Evolutionary conservation across 2,797 vertebrate genomes (phyloP), one percentile per base, ranked within the genome.

Genomic region (Aeoliscus strigatus): DNA sequence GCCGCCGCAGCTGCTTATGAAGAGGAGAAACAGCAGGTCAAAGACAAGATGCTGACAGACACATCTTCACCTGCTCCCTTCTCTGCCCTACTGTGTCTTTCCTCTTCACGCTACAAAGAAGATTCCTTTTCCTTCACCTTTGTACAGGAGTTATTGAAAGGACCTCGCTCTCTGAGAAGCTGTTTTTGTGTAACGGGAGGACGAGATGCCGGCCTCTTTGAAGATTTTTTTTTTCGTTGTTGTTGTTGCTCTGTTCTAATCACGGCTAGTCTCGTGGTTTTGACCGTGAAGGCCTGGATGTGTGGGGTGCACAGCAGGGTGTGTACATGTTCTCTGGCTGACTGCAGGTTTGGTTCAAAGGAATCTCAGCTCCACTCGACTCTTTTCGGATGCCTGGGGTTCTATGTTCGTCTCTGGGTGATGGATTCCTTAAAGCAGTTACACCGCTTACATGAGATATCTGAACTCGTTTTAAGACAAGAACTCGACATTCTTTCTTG

Each of bases 131-230:
- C 51, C 51, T 60, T 39, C 27, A 39, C 40, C 40, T 70, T 54
- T 67, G 38, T 54, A 37, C 68, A 72, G 61, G 53, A 69, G 66
- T 57, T 33, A 18, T 46, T 64, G 45, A 73, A 73, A 77, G 65
- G 36, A 77, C 50, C 51, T 25, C 39, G 30, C 57, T 59, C 52
- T 66, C 75, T 79, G 51, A 69, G 31, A 55, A 47, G 60, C 60
- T 64, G 45, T 56, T 69, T 70, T 79, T 53, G 53, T 63, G 60
- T 48, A 73, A 54, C 35, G 63, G 58, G 66, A 68, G 73, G 58
- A 26, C 9, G n/a, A 54, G 54, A 64, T 55, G 62, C 2, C 48
- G 29, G 66, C 55, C 40, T 59, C 45, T 74, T 64, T 69, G 67
- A 75, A 71, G 52, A 50, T 14, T 29, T 46, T 50, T 55, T 42